Percentiles rank a stretch among this genome's conserved stretches.
Conservation (phyloP, 2,888 invertebrate species). For the Cerceris ruficornis region DNA sequence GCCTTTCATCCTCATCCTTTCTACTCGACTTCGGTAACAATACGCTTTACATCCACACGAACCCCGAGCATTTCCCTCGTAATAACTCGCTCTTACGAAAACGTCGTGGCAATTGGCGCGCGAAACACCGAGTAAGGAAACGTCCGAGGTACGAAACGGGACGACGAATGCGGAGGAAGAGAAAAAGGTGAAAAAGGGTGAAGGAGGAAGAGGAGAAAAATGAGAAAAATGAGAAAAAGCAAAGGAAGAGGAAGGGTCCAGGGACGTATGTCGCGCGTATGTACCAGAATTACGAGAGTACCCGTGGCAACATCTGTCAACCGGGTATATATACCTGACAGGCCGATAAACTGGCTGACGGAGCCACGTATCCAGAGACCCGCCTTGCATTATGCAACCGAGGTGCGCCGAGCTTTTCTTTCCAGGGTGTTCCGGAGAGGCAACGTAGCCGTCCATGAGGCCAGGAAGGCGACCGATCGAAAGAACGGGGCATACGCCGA, state of each 20-base stretch:
- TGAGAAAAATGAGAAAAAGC: not conserved
- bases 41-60: conserved; percentile 17
- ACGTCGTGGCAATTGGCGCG: conserved; percentile 10
- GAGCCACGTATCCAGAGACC: conserved; percentile 49
- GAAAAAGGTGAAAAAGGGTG: not conserved
- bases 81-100: conserved; percentile 19
- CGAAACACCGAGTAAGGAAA: not conserved
- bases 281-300: conserved; percentile 39
- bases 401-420: conserved; percentile 58
- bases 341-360: conserved; percentile 70
- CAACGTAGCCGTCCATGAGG: conserved; percentile 4
- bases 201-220: not conserved
- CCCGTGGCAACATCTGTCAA: conserved; percentile 69
- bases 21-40: conserved; percentile 38
- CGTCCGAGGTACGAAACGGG: not conserved
- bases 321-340: conserved; percentile 61
- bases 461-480: conserved; percentile 12
- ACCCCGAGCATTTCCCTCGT: conserved; percentile 5
- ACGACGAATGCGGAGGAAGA: not conserved
- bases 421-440: conserved; percentile 45
- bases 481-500: conserved; percentile 10
- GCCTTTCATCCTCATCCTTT: conserved; percentile 16
- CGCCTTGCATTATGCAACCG: conserved; percentile 69
- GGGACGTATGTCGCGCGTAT: conserved; percentile 42
- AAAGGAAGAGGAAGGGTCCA: conserved; percentile 25